A percentile compares a stretch with the other conserved stretches of the same genome.
Conservation (phyloP, 2,888 invertebrate genomes). For the Hedychridium roseum region DNA sequence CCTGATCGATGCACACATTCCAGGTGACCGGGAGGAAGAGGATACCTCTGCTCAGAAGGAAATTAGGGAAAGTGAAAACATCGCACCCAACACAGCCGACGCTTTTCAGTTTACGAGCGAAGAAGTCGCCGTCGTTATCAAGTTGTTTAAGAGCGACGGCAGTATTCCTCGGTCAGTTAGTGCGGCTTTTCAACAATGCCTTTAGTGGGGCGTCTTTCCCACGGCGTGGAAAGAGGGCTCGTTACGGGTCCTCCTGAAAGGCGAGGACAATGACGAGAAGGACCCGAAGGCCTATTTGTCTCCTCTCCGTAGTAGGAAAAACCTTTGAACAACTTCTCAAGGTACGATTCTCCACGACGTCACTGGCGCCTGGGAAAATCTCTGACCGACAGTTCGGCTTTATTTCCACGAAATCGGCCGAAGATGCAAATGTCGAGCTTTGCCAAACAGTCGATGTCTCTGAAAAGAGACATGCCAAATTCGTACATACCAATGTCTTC, state of each 20-base stretch:
- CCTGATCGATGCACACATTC: constrained; percentile 22
- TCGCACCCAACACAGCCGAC: constrained; percentile 6
- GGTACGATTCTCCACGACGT: constrained; percentile 8
- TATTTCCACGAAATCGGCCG: constrained; percentile 15
- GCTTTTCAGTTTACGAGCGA: constrained; percentile 5
- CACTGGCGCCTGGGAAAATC: constrained; percentile 14
- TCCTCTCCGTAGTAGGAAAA: constrained; percentile 24
- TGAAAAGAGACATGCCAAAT: no score
- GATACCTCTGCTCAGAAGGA: constrained; percentile 7
- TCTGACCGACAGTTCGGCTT: constrained; percentile 28
- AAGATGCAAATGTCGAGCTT: constrained; percentile 17
- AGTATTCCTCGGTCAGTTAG: constrained; percentile 9
- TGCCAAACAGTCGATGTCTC: background rate
- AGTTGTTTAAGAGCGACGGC: background rate
- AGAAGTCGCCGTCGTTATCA: constrained; percentile 13
- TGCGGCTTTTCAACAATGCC: constrained; percentile 24
- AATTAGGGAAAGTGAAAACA: constrained; percentile 10
- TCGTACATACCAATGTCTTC: no score
- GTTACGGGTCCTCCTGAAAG: constrained; percentile 26
- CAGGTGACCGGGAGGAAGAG: constrained; percentile 14
- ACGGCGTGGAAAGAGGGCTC: no score
- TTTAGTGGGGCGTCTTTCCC: constrained; percentile 25
- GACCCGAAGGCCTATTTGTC: constrained; percentile 20
- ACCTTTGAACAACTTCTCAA: constrained; percentile 17
- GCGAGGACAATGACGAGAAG: constrained; percentile 13